Percentiles rank a stretch among this genome's conserved stretches.
phyloP scores from a whole-genome alignment of 2,797 vertebrate genomes.

The Cirrhinus molitorella region DNA sequence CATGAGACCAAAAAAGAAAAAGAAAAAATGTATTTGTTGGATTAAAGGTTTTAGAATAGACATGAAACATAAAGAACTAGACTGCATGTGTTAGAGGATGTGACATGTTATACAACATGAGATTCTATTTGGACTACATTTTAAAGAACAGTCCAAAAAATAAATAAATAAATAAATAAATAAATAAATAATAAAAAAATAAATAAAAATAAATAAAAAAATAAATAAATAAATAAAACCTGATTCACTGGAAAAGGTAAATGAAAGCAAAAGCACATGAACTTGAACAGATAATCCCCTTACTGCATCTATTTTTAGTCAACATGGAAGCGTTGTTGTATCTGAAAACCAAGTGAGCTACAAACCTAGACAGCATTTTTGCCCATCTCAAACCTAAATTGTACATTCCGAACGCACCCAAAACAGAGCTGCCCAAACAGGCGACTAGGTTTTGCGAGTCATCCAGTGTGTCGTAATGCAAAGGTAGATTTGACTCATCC shows the following conservation, averaged over 20 bases:
- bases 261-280: slow-evolving; percentile 7
- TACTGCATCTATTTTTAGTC: background rate
- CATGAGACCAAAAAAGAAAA: background rate
- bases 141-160: background rate
- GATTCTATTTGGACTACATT: background rate
- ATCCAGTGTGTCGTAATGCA: background rate
- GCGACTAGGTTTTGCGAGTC: background rate
- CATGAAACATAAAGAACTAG: background rate
- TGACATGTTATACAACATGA: background rate
- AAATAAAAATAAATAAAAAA: too few relatives aligned
- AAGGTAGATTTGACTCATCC: background rate
- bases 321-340: background rate
- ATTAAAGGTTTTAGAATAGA: background rate
- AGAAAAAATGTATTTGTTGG: background rate
- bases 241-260: background rate
- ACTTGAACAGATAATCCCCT: background rate
- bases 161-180: too few relatives aligned
- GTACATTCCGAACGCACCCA: background rate
- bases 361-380: background rate
- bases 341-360: background rate
- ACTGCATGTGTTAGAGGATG: background rate
- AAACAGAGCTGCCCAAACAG: background rate
- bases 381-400: background rate
- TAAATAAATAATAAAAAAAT: too few relatives aligned
- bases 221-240: too few relatives aligned